Conservation (phyloP, 2,113 vertebrate genomes). For the Sminthopsis crassicaudata region DNA sequence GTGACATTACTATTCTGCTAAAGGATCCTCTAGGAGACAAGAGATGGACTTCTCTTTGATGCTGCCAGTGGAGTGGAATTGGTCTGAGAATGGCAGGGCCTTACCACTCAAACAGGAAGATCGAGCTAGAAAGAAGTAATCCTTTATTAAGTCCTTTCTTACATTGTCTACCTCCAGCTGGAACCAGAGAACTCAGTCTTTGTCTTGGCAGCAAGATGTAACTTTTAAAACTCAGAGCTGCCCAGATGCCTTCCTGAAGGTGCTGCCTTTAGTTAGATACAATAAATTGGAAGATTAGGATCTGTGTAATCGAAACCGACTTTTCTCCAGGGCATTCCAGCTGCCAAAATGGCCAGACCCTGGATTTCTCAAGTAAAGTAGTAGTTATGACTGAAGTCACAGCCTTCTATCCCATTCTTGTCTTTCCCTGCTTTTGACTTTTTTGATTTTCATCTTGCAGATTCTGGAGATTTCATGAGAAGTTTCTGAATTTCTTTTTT, state of each 20-base stretch:
- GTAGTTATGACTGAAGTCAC: not conserved
- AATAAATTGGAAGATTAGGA: slow-evolving; percentile 69
- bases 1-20: not conserved
- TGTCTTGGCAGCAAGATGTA: not conserved
- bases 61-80: rapidly evolving
- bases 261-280: slow-evolving; percentile 33
- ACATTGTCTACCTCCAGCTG: rapidly evolving
- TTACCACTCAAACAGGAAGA: not conserved
- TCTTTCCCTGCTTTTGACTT: not conserved
- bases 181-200: not conserved
- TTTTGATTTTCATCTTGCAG: not conserved
- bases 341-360: slow-evolving; percentile 62
- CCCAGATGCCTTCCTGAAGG: slow-evolving; percentile 48
- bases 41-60: not conserved
- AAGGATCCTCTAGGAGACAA: not conserved
- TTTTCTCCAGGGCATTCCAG: slow-evolving; percentile 62
- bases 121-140: rapidly evolving
- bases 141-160: not conserved
- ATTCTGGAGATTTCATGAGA: not conserved
- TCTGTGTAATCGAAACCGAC: slow-evolving; percentile 71
- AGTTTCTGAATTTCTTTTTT: not conserved
- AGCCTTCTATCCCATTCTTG: not conserved
- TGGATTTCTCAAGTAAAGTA: slow-evolving; percentile 69
- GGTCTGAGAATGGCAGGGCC: not conserved
- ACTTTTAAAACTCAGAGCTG: not conserved